Evolutionary conservation across 2,113 vertebrate species (phyloP), one percentile per base, ranked within the genome.

Genomic region (pig (Sus scrofa)): DNA sequence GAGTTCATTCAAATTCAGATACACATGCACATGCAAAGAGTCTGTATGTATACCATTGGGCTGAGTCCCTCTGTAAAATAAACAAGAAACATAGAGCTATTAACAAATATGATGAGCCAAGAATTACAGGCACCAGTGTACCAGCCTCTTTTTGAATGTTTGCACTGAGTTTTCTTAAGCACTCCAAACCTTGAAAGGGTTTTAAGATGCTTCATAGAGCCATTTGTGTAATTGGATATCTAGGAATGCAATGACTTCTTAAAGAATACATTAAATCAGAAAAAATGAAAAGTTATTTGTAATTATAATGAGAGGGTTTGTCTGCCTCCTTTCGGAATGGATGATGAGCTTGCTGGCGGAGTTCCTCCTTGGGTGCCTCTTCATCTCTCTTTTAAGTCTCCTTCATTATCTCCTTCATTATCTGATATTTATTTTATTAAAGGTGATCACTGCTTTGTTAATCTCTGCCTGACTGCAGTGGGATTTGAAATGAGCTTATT

Each of bases 161-260:
- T 94, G 93, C 68, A 87, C 8, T 27, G 88, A 94, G 71, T 94
- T 97, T 98, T 97, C 93, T 97, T 95, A 97, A 96, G 75, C 89
- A 62, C 84, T 95, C 95, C 89, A 96, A 95, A 96, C 56, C 71
- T 86, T 88, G 88, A 83, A 78, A 95, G 79, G 81, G 71, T 94
- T 98, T 97, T 95, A 58, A 96, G 81, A 83, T 74, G 86, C 91
- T 86, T 79, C 79, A n/a, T 20, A 30, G 50, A 50, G 39, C 90
- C 82, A 73, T 88, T 96, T 95, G 60, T 89, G 52, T 96, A 71
- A 92, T 39, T 79, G 96, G 96, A 82, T 90, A 70, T 93, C 62
- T 86, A 98, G 86, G 79, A 97, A 97, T 75, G 62, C 81, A 60
- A 2, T 65, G 78, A 34, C 83, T 87, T 86, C 91, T 89, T 65